These are phyloP conservation scores for Ylistrum balloti DNA, from an alignment of 1,140 invertebrate species.

Conservation along the genomic window DNA sequence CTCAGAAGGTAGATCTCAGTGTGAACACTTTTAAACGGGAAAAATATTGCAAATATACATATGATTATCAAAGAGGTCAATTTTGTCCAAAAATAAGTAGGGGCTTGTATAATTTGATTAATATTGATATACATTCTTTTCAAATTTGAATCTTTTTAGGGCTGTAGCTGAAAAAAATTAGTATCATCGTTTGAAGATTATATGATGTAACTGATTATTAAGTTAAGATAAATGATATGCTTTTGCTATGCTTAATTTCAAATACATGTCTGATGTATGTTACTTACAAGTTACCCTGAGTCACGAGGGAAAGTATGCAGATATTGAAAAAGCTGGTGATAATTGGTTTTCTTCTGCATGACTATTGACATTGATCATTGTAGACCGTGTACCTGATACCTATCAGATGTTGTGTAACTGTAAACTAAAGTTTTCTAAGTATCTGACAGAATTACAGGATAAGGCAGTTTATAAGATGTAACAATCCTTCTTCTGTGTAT, in stretches of 20 bases:
- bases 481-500: not conserved
- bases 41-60: no score
- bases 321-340: not conserved
- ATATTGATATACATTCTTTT: no score
- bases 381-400: not conserved
- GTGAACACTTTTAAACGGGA: no score
- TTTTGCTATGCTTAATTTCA: not conserved
- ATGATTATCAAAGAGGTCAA: no score
- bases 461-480: not conserved
- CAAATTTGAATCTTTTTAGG: no score
- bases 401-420: not conserved
- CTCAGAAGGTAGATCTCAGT: slow-evolving; percentile 24
- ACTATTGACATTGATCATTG: not conserved
- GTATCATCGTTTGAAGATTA: no score
- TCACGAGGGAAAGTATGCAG: not conserved
- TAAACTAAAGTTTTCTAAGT: not conserved
- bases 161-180: no score
- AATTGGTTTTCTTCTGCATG: not conserved
- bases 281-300: not conserved
- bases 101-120: no score
- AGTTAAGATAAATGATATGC: no score
- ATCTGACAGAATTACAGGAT: not conserved
- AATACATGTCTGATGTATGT: not conserved
- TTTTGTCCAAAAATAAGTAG: no score
- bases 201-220: no score